Percentiles rank a stretch among this genome's conserved stretches.
phyloP scores from a whole-genome alignment of 1,140 invertebrate species.

The Bombus turneri region DNA sequence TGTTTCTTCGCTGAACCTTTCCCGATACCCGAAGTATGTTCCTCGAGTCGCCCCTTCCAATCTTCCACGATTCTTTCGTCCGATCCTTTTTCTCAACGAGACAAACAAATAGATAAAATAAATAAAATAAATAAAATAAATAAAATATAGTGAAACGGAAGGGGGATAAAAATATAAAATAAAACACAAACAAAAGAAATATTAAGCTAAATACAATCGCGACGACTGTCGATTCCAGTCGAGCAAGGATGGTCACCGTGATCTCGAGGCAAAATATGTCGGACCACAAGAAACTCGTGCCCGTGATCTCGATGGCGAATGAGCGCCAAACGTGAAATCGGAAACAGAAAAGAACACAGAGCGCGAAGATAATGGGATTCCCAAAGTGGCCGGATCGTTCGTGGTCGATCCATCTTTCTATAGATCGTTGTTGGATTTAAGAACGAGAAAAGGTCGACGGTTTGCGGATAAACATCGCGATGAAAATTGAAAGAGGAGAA shows the following conservation, averaged over 20 bases:
- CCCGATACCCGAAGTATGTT: neutral
- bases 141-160: neutral
- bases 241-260: neutral
- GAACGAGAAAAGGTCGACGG: neutral
- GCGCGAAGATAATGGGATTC: neutral
- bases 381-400: constrained; percentile 36
- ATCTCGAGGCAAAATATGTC: neutral
- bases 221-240: neutral
- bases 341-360: neutral
- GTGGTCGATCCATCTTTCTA: constrained; percentile 33
- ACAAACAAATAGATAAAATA: too few relatives aligned
- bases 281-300: constrained; percentile 11
- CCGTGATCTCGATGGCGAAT: neutral
- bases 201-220: too few relatives aligned
- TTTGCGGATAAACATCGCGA: neutral
- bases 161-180: neutral
- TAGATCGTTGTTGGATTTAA: constrained; percentile 48
- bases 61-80: too few relatives aligned
- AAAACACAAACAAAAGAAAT: neutral
- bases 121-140: too few relatives aligned
- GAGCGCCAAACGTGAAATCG: neutral
- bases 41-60: too few relatives aligned
- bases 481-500: neutral
- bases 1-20: neutral
- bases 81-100: too few relatives aligned